Evolutionary conservation across 2,113 vertebrate species (phyloP), one percentile per base, ranked within the genome.

Genomic region (Choloepus hoffmanni): DNA sequence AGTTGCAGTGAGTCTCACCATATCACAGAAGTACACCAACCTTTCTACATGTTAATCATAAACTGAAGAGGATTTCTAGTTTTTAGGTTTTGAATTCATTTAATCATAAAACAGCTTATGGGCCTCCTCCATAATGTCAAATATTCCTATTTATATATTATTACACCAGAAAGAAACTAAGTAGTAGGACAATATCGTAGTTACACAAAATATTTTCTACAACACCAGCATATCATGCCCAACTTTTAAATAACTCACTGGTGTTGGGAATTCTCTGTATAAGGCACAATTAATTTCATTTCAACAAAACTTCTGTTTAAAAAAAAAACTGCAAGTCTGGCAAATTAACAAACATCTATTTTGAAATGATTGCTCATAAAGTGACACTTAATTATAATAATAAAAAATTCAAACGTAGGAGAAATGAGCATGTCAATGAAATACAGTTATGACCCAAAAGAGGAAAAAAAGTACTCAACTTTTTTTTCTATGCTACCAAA

Each of bases 331-430:
- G 81, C 67, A 33, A 82, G 78, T 55, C 48, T 90, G 58, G 26
- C 74, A 95, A 93, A 89, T 90, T 45, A 95, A 73, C 23, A 92
- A 97, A 90, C 50, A 85, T 58, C 11, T 95, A 79, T 79, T 91
- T 94, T 90, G 45, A 81, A 96, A 95, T 84, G 26, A 86, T 40
- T 95, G 16, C 36, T 90, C 45, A 93, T 90, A 89, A 97, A 94
- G 68, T 45, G 88, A 45, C 45, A 84, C n/a, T 68, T 95, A 89
- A 60, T 91, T 90, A 94, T 33, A 91, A 84, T 81, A 89, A 92
- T 79, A 95, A 92, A 87, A 94, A 91, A 89, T 60, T 78, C 76
- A 92, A 83, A 89, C 65, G 15, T 33, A 89, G 65, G 18, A 95
- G 79, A 86, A 96, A 96, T 30, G 19, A 93, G 16, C 63, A 30